A percentile compares a stretch with the other conserved stretches of the same genome.
Evolutionary conservation across 2,113 vertebrate genomes (phyloP).

Genomic region (Heteronetta atricapilla): DNA sequence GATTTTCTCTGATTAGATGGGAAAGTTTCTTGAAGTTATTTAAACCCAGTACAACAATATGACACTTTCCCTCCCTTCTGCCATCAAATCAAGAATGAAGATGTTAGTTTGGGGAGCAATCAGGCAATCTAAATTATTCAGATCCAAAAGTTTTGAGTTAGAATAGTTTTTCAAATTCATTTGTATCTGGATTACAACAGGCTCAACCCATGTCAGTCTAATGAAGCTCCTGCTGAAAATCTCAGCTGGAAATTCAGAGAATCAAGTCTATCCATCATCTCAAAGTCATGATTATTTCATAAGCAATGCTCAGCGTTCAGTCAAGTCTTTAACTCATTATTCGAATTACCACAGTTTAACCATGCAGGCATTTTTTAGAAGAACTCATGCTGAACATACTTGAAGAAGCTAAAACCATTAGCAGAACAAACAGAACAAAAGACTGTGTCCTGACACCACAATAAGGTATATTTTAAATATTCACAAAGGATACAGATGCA

Average conservation of each 20-base stretch:
- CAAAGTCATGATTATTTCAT: conserved; percentile 82
- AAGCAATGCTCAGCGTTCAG: conserved; percentile 75
- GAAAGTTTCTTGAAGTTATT: conserved; percentile 42
- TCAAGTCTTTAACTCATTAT: conserved; percentile 78
- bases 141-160: conserved; percentile 63
- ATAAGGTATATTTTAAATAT: conserved; percentile 36
- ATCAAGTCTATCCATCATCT: conserved; percentile 73
- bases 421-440: conserved; percentile 60
- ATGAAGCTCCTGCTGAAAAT: conserved; percentile 79
- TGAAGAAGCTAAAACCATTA: conserved; percentile 71
- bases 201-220: conserved; percentile 68
- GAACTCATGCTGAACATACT: conserved; percentile 69
- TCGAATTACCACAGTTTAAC: conserved; percentile 69
- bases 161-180: conserved; percentile 70
- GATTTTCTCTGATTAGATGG: conserved; percentile 60
- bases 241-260: conserved; percentile 78
- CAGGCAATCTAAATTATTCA: conserved; percentile 74
- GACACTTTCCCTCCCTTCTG: conserved; percentile 33
- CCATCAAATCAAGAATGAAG: conserved; percentile 69
- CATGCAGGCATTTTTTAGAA: conserved; percentile 68
- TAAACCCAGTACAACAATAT: conserved; percentile 25
- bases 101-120: conserved; percentile 64
- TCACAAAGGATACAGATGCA: conserved; percentile 48
- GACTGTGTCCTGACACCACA: conserved; percentile 15
- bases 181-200: conserved; percentile 67